Evolutionary conservation across 1,140 invertebrate genomes (phyloP), one percentile per base, ranked within the genome.

Genomic region (Lepidotrigona ventralis): DNA sequence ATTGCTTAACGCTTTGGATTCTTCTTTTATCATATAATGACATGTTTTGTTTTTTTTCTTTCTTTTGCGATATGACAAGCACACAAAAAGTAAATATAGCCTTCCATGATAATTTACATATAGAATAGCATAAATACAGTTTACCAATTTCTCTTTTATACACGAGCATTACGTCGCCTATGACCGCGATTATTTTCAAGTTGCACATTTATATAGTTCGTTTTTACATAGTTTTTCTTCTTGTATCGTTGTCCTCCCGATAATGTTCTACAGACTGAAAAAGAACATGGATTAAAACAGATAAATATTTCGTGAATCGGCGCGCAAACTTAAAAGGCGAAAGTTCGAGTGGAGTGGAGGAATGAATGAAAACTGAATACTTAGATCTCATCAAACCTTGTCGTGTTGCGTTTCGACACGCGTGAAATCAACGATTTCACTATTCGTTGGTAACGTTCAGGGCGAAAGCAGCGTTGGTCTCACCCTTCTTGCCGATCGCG

Each of bases 401-500:
- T 85, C 54, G 64, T 84, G 72, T 63, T 79, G 74, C 71, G 85
- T 80, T 75, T 73, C 29, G 19, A 70, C 33, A 26, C 11, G 23
- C 14, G 29, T 17, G 53, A 63, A 69, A 82, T 72, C 66, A 84
- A 39, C 80, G 79, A 79, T 87, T 84, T 91, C 87, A 85, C 76
- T 90, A 90, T 79, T 94, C 93, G 86, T 91, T 94, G 86, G 94
- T 92, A 81, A 98, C 97, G 94, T 98, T 98, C 8, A 98, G 95
- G 58, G 98, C 97, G 95, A 98, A 98, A 85, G 98, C 97, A 66
- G 97, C 96, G 56, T 96, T 95, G 72, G 96, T 96, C 92, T 98
- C 97, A 78, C 96, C 97, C 92, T 98, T 98, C 90, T 97, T 97
- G 87, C 97, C 96, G 54, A 97, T 96, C n/a, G 97, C 98, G 90